Conservation (phyloP, 2,888 invertebrate species). For the Cerastoderma edule region DNA sequence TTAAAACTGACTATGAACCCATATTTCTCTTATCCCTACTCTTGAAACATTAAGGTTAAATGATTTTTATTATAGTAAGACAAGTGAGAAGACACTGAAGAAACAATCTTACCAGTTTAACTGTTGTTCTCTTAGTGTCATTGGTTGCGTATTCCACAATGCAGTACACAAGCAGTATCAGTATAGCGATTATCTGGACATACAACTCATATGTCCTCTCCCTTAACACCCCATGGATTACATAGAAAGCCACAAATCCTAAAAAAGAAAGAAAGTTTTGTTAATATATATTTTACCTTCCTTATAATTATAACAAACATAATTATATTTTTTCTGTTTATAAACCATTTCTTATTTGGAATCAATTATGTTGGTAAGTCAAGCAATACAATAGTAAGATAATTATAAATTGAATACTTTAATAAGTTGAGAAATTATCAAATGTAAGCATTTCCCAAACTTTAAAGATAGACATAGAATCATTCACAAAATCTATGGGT, state of each 20-base stretch:
- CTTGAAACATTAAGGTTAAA: no score
- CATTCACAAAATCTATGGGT: no score
- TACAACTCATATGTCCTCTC: constrained; percentile 79
- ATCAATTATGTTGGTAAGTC: no score
- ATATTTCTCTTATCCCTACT: no score
- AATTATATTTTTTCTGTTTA: background rate
- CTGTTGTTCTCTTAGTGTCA: constrained; percentile 57
- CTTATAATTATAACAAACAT: background rate
- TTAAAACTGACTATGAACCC: no score
- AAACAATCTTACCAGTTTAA: constrained; percentile 74
- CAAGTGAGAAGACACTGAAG: background rate
- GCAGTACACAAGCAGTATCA: constrained; percentile 78
- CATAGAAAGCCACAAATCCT: constrained; percentile 80
- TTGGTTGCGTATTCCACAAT: constrained; percentile 77
- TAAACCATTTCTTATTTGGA: no score
- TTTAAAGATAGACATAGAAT: no score
- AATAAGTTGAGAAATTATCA: no score
- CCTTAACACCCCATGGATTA: constrained; percentile 77
- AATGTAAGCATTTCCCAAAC: no score
- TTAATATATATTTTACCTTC: background rate
- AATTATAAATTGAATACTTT: no score
- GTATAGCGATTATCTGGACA: constrained; percentile 76
- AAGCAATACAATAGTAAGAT: no score
- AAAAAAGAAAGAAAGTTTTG: constrained; percentile 36
- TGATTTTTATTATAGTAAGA: no score